Evolutionary conservation across 1,140 invertebrate species (phyloP).

Genomic region (Caenorhabditis inopinata): DNA sequence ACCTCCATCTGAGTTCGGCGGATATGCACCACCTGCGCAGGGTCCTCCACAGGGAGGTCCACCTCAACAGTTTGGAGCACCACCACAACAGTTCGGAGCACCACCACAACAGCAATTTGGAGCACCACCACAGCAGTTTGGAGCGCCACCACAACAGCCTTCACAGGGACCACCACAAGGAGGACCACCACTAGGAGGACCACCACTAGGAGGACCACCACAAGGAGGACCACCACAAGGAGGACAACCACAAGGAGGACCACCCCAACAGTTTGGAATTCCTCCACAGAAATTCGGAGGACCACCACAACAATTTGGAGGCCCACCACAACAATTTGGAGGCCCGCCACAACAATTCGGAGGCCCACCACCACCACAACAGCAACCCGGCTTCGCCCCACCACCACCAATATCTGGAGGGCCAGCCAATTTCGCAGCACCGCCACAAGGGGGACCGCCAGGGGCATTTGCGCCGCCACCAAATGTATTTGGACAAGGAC

Average conservation of each 20-base stretch:
- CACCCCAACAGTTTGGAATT: neutral
- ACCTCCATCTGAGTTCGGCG: slow-evolving; percentile 38
- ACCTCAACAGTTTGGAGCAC: slow-evolving; percentile 24
- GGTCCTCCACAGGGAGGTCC: neutral
- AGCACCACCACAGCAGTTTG: neutral
- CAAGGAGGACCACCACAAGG: neutral
- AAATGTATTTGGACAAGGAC: neutral
- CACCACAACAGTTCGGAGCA: neutral
- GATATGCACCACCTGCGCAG: slow-evolving; percentile 21
- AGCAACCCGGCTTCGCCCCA: neutral
- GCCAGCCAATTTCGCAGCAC: slow-evolving; percentile 5
- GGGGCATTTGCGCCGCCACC: neutral
- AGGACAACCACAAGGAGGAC: neutral
- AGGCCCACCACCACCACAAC: neutral
- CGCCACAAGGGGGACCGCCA: neutral
- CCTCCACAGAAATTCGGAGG: too few relatives aligned
- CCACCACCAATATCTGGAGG: neutral
- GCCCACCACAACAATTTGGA: neutral
- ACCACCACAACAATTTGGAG: neutral
- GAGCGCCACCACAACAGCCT: neutral
- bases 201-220: neutral
- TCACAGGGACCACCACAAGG: neutral
- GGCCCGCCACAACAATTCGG: neutral
- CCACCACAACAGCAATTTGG: neutral
- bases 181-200: neutral